A percentile compares a stretch with the other conserved stretches of the same genome.
These are phyloP conservation scores for Alauda arvensis DNA, from an alignment of 2,797 vertebrate species.

Conservation along the genomic window DNA sequence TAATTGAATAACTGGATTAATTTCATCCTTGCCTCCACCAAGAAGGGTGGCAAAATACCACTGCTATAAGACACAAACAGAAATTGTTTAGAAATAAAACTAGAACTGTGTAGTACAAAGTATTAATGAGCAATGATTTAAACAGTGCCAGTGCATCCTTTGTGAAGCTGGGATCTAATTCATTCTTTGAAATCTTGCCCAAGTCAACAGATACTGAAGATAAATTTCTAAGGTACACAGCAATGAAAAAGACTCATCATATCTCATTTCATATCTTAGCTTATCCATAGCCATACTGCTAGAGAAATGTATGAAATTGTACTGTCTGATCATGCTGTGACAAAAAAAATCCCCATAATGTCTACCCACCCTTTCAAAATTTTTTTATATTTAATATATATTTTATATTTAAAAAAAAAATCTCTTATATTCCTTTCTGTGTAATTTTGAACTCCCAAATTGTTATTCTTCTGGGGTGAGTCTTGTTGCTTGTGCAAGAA, in stretches of 20 bases:
- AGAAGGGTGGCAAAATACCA: neutral
- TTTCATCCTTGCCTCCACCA: neutral
- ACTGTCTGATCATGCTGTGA: neutral
- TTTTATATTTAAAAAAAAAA: neutral
- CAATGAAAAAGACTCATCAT: neutral
- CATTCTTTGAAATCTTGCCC: neutral
- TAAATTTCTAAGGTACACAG: neutral
- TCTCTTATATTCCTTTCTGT: neutral
- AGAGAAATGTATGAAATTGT: neutral
- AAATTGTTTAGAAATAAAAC: neutral
- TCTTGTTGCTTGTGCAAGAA: neutral
- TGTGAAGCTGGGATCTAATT: neutral
- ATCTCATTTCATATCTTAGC: neutral
- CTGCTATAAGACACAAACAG: neutral
- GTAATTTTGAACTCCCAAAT: neutral
- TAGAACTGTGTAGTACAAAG: neutral
- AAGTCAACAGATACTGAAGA: neutral
- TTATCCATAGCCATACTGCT: neutral
- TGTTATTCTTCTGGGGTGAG: neutral
- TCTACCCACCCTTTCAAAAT: accelerated
- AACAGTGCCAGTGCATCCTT: neutral
- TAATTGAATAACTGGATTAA: slow-evolving; percentile 21
- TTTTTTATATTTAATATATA: neutral
- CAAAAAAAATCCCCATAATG: neutral
- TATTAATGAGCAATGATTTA: neutral